Percentiles rank a stretch among this genome's conserved stretches.
phyloP scores from a whole-genome alignment of 2,888 invertebrate species.

The Bugula neritina region DNA sequence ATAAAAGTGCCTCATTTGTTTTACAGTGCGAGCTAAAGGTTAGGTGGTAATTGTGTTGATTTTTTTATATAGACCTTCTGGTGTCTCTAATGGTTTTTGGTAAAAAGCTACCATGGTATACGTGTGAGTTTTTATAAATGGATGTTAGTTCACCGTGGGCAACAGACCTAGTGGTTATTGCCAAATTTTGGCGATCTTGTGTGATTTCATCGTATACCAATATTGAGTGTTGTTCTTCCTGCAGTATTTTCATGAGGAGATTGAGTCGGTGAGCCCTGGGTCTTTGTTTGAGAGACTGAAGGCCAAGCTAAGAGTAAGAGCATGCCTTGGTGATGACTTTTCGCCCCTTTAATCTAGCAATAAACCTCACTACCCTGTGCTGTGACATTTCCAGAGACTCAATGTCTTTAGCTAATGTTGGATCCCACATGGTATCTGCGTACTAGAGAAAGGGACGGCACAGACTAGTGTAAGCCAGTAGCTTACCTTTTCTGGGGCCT shows the following conservation, averaged over 20 bases:
- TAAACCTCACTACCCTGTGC: neutral
- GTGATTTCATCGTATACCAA: neutral
- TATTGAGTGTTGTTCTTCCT: neutral
- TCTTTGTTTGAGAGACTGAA: neutral
- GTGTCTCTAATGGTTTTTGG: neutral
- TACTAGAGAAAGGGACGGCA: too few species aligned
- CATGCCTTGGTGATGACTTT: neutral
- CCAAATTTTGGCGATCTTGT: neutral
- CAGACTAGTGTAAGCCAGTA: too few species aligned
- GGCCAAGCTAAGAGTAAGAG: neutral
- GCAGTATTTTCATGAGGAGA: neutral
- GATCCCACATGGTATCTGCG: too few species aligned
- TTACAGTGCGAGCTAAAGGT: too few species aligned
- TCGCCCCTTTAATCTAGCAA: neutral
- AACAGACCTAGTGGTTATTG: neutral
- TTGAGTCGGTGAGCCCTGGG: neutral
- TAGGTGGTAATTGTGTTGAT: neutral
- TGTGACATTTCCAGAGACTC: conserved; percentile 1
- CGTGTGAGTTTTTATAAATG: neutral
- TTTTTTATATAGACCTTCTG: neutral
- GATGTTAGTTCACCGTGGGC: neutral
- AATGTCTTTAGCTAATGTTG: too few species aligned
- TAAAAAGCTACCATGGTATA: conserved; percentile 1
- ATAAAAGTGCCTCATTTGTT: too few species aligned
- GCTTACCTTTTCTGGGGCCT: too few species aligned